These are phyloP conservation scores for Mesaphorura yosii DNA, from an alignment of 1,140 invertebrate genomes.

Conservation along the genomic window DNA sequence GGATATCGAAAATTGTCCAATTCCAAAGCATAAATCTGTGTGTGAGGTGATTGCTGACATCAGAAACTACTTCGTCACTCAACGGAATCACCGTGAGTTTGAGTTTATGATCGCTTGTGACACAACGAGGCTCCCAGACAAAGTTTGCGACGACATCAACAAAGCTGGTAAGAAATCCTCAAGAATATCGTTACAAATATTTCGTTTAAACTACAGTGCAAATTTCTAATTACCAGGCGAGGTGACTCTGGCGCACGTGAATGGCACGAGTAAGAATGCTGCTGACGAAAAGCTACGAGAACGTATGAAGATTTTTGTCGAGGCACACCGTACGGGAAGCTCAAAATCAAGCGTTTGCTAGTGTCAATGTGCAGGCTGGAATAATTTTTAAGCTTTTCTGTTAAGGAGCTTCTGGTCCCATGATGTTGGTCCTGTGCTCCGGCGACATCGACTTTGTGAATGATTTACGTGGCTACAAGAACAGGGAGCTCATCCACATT, in stretches of 20 bases:
- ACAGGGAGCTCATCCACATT: neutral
- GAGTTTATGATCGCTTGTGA: constrained; percentile 10
- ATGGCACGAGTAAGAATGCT: constrained; percentile 69
- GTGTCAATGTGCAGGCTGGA: constrained; percentile 44
- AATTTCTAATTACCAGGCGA: neutral
- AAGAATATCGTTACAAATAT: neutral
- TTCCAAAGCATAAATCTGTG: neutral
- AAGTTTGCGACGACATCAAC: neutral
- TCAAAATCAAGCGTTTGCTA: too few relatives aligned
- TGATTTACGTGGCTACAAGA: constrained; percentile 6
- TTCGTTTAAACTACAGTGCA: neutral
- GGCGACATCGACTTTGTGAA: constrained; percentile 13
- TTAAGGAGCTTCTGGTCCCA: neutral
- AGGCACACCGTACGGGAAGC: constrained; percentile 63
- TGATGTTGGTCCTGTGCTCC: constrained; percentile 1
- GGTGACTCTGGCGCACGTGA: constrained; percentile 75
- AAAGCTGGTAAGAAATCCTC: neutral
- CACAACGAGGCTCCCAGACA: neutral
- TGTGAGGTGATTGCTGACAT: neutral
- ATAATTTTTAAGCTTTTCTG: neutral
- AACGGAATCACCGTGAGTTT: constrained; percentile 3
- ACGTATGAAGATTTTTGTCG: constrained; percentile 68
- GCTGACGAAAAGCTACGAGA: constrained; percentile 79
- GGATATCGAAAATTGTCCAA: constrained; percentile 11
- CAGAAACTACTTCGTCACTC: neutral